A percentile compares a stretch with the other conserved stretches of the same genome.
These are phyloP conservation scores for Delia radicum DNA, from an alignment of 1,140 invertebrate genomes.

Conservation along the genomic window DNA sequence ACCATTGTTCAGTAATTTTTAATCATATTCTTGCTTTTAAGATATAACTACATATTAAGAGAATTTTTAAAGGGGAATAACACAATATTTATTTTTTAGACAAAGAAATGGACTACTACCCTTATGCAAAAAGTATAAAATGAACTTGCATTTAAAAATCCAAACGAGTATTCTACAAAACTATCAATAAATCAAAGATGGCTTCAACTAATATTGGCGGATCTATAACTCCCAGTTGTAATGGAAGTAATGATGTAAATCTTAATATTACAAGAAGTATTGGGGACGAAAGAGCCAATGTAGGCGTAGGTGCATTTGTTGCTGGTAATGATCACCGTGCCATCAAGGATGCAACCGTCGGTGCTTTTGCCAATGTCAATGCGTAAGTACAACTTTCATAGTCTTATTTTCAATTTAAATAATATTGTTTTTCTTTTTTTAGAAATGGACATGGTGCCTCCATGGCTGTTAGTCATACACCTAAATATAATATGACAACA, in stretches of 20 bases:
- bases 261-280: conserved; percentile 26
- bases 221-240: background rate
- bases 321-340: conserved; percentile 24
- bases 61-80: too few relatives aligned
- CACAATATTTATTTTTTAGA: too few relatives aligned
- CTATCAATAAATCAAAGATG: background rate
- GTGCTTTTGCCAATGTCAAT: conserved; percentile 38
- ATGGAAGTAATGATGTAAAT: conserved; percentile 34
- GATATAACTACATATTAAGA: too few relatives aligned
- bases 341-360: conserved; percentile 36
- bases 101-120: too few relatives aligned
- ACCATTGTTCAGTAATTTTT: too few relatives aligned
- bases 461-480: conserved; percentile 34
- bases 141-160: background rate
- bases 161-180: background rate
- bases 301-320: conserved; percentile 36
- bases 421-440: background rate
- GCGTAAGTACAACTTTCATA: conserved; percentile 33
- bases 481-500: conserved; percentile 37
- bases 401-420: background rate
- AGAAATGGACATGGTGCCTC: conserved; percentile 34
- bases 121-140: background rate
- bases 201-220: background rate
- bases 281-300: conserved; percentile 34
- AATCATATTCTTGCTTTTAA: too few relatives aligned